phyloP scores from a whole-genome alignment of 2,797 vertebrate genomes.

The Trachurus trachurus region DNA sequence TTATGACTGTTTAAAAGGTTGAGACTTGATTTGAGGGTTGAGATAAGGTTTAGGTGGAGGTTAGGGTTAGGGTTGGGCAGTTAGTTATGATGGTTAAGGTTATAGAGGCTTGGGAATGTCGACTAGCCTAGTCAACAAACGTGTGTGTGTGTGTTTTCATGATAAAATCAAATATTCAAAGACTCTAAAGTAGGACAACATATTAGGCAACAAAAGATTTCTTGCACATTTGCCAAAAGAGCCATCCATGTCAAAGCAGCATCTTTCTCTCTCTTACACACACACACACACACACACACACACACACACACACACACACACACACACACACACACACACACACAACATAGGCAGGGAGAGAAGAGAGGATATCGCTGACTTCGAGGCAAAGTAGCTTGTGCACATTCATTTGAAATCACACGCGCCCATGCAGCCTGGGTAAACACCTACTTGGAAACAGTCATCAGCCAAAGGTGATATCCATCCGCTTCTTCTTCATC shows the following conservation, averaged over 20 bases:
- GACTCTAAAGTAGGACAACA: conserved; percentile 14
- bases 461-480: conserved; percentile 23
- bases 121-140: no score
- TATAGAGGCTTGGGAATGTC: no score
- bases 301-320: not conserved
- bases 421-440: not conserved
- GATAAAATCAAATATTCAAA: conserved; percentile 25
- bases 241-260: not conserved
- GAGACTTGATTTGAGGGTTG: no score
- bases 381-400: conserved; percentile 13
- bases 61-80: no score
- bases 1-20: no score
- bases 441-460: conserved; percentile 51
- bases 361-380: not conserved
- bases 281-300: not conserved
- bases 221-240: conserved; percentile 13
- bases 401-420: not conserved
- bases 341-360: not conserved
- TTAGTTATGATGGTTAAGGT: no score
- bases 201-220: conserved; percentile 4
- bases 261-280: rapidly evolving
- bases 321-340: not conserved
- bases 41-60: no score
- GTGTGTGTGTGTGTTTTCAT: not conserved
- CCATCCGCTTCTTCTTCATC: conserved; percentile 27